Evolutionary conservation across 2,113 vertebrate genomes (phyloP).

Genomic region (Camelus bactrianus): DNA sequence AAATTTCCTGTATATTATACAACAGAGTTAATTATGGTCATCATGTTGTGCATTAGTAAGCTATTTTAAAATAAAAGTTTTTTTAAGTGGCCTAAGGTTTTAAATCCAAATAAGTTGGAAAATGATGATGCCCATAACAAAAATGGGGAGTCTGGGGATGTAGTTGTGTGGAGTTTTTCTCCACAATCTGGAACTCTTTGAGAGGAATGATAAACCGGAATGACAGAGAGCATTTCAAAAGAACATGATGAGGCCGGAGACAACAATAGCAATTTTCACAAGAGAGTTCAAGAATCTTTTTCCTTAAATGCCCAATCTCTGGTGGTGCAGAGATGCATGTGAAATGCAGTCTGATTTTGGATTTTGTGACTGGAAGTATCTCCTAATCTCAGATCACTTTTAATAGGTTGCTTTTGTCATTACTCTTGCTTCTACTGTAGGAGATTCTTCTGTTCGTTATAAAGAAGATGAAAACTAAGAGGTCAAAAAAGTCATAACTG

Average conservation of each 20-base stretch:
- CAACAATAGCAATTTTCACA: neutral
- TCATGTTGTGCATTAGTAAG: neutral
- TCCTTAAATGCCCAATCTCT: neutral
- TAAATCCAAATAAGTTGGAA: neutral
- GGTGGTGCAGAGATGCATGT: neutral
- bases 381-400: neutral
- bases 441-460: neutral
- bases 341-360: neutral
- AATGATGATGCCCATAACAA: neutral
- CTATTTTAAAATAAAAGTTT: neutral
- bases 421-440: neutral
- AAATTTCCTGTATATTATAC: too few relatives aligned
- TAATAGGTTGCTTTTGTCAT: neutral
- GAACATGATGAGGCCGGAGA: neutral
- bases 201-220: neutral
- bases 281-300: neutral
- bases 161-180: neutral
- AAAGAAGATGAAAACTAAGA: neutral
- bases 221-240: neutral
- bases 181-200: neutral
- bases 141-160: neutral
- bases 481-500: neutral
- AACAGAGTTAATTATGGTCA: too few relatives aligned
- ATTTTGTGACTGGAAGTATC: neutral
- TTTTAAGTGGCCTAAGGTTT: neutral